phyloP scores from a whole-genome alignment of 2,113 vertebrate genomes.

The Coturnix japonica region DNA sequence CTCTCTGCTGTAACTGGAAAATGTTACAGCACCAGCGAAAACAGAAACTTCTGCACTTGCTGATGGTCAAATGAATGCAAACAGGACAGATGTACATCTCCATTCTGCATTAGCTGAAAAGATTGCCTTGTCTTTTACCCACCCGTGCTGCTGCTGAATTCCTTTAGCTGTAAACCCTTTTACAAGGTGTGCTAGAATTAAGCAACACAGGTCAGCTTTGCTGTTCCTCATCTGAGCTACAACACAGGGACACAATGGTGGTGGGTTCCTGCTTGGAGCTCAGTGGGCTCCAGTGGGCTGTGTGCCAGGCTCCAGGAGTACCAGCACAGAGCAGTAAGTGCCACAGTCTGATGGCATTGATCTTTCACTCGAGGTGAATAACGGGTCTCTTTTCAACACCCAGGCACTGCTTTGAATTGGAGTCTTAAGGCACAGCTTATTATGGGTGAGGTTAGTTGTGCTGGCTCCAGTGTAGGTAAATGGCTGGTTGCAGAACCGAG shows the following conservation, averaged over 20 bases:
- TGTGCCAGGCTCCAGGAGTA: not conserved
- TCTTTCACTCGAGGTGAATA: slow-evolving; percentile 31
- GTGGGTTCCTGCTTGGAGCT: not conserved
- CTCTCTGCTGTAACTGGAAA: not conserved
- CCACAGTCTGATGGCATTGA: slow-evolving; percentile 31
- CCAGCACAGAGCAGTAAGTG: slow-evolving; percentile 35
- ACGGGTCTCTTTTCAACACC: slow-evolving; percentile 8
- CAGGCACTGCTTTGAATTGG: not conserved
- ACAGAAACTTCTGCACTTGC: not conserved
- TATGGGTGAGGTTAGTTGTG: slow-evolving; percentile 34
- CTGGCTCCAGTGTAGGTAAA: slow-evolving; percentile 42
- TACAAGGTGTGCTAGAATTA: not conserved
- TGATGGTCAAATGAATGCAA: not conserved
- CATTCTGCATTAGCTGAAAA: not conserved
- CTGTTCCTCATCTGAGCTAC: not conserved
- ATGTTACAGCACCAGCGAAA: not conserved
- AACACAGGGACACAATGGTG: fast-evolving
- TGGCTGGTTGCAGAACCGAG: slow-evolving; percentile 45
- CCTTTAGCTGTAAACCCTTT: not conserved
- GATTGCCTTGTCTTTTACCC: not conserved
- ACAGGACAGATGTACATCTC: not conserved
- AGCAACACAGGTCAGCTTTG: fast-evolving
- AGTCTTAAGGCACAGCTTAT: not conserved
- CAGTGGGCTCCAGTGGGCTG: not conserved
- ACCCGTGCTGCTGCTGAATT: not conserved